Evolutionary conservation across 2,888 invertebrate genomes (phyloP).

Genomic region (Acronicta leporina): DNA sequence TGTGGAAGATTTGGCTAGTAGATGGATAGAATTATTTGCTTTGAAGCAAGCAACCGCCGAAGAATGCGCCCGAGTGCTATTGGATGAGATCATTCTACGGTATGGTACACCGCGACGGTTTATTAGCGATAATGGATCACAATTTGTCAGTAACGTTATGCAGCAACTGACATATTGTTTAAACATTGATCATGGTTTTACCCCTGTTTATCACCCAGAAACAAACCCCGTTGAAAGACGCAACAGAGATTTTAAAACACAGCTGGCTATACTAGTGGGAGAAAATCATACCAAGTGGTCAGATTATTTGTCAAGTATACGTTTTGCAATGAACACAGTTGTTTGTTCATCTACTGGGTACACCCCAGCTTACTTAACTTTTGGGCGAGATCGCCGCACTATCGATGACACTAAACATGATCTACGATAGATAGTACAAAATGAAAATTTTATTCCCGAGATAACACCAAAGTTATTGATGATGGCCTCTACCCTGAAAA

Average conservation of each 20-base stretch:
- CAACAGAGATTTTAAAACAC: conserved; percentile 54
- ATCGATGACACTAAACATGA: conserved; percentile 6
- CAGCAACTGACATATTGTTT: conserved; percentile 30
- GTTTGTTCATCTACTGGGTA: conserved; percentile 32
- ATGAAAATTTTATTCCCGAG: conserved; percentile 39
- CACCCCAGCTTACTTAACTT: conserved; percentile 54
- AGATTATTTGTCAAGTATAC: conserved; percentile 43
- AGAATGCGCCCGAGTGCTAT: conserved; percentile 4
- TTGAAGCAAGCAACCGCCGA: conserved; percentile 8
- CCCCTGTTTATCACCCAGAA: conserved; percentile 62
- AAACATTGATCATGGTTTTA: conserved; percentile 39
- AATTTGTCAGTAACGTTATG: conserved; percentile 48
- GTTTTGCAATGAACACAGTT: conserved; percentile 57
- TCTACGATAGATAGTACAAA: conserved; percentile 7
- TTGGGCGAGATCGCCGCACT: conserved; percentile 52
- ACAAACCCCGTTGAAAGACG: conserved; percentile 65
- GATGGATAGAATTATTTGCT: conserved; percentile 45
- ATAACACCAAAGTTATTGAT: conserved; percentile 33
- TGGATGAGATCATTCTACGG: conserved; percentile 14
- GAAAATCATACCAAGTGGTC: conserved; percentile 50
- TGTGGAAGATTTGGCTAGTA: conserved; percentile 27
- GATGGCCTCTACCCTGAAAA: conserved; percentile 15
- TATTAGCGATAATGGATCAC: conserved; percentile 42
- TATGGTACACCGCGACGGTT: conserved; percentile 42
- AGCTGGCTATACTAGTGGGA: conserved; percentile 53